Base-by-base conservation (phyloP, 2,888 invertebrate species). In the Coleophora flavipennella region DNA sequence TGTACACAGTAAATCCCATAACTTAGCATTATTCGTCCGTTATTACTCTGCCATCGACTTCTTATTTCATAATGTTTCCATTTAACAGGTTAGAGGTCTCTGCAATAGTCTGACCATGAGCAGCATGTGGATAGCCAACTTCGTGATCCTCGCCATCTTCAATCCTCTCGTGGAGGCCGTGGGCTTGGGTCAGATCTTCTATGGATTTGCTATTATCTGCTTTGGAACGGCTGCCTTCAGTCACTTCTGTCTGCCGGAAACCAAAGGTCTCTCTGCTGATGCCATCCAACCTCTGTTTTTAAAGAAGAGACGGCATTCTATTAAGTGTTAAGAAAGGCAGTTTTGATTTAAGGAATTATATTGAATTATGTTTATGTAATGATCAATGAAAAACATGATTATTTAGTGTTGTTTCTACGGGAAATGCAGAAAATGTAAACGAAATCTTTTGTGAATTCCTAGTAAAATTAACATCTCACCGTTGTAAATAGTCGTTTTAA, bases 251-350 rank as follows among this genome's bases (percentile, higher is more conserved):
- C 49, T 85, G 1, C 85, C 85, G 1, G 86, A 86, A 49, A 86
- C 86, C 0, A 85, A 81, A 42, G 84, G 84, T 1, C 48, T 80
- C 7, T 63, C 78, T 0, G 64, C 67, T 3, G 74, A 81, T 41
- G 70, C 60, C 0, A 77, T 81, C n/a, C 78, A 78, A 38, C 33
- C 53, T 10, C 41, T 69, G 32, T 76, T 74, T 45, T 41, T 76
- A 25, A 73, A 67, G 36, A 63, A 64, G 33, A 53, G 44, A 1
- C 52, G 20, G 20, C 20, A 20, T 6, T 20, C 20, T 4, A 20
- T 20, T 20, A 20, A 20, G 20, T 20, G 20, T 20, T 20, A 20
- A 20, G 6, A 6, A 20, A 20, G 6, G 6, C 3, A 20, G 20
- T 20, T n/a, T n/a, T n/a, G n/a, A n/a, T n/a, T n/a, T n/a, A 48